Conservation (phyloP, 2,888 invertebrate species). For the Himalopsyche kuldschensis region DNA sequence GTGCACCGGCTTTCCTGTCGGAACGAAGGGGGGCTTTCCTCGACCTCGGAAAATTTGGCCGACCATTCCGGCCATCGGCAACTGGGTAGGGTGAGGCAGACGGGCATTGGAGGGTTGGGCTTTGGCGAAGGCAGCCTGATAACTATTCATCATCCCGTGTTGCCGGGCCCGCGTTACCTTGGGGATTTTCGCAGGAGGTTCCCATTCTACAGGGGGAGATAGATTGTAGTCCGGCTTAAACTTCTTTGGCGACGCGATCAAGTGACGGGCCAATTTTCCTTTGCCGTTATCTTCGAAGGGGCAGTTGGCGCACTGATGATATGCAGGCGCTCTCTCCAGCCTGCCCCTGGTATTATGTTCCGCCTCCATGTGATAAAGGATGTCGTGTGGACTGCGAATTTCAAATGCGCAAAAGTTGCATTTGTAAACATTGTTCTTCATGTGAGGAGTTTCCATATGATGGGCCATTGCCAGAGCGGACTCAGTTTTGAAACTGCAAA, state of each 20-base stretch:
- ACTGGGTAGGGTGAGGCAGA: constrained; percentile 44
- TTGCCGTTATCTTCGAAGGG: constrained; percentile 93
- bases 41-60: constrained; percentile 44
- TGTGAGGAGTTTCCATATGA: constrained; percentile 89
- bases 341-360: constrained; percentile 83
- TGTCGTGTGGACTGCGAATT: constrained; percentile 83
- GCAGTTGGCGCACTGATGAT: constrained; percentile 91
- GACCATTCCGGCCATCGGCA: constrained; percentile 44
- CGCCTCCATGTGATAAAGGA: constrained; percentile 88
- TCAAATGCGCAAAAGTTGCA: constrained; percentile 85
- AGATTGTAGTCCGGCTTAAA: constrained; percentile 86
- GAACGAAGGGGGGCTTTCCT: constrained; percentile 42
- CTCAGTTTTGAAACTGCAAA: constrained; percentile 88
- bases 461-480: constrained; percentile 80
- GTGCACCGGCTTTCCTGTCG: constrained; percentile 42
- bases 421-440: constrained; percentile 82
- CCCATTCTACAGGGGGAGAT: constrained; percentile 87
- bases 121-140: constrained; percentile 57
- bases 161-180: constrained; percentile 60
- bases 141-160: constrained; percentile 51
- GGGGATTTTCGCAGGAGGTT: constrained; percentile 91
- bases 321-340: constrained; percentile 80
- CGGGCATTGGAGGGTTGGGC: constrained; percentile 52
- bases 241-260: constrained; percentile 84
- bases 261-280: constrained; percentile 85